Percentiles rank a stretch among this genome's conserved stretches.
phyloP scores from a whole-genome alignment of 2,797 vertebrate genomes.

The Tadarida brasiliensis region DNA sequence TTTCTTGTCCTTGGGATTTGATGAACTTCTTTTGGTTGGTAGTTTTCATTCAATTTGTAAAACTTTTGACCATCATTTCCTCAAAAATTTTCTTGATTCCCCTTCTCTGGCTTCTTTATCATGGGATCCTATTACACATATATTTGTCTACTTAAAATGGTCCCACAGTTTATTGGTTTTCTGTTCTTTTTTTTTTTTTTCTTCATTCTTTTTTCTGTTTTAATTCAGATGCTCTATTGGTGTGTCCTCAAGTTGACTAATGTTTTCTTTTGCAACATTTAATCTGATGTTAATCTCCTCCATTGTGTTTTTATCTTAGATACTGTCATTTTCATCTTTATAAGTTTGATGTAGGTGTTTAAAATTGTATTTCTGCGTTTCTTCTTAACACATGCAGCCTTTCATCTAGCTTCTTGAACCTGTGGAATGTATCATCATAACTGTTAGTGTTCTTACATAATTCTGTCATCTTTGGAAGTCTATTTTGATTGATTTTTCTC shows the following conservation, averaged over 20 bases:
- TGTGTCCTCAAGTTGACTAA: background rate
- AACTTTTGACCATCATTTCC: background rate
- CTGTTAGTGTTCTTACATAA: background rate
- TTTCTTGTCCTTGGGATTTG: conserved; percentile 6
- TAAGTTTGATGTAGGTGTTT: background rate
- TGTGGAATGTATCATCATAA: background rate
- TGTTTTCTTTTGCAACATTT: too few species aligned
- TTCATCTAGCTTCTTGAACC: background rate
- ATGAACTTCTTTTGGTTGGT: background rate
- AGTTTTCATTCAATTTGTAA: conserved; percentile 17
- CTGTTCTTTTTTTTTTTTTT: background rate
- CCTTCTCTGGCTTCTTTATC: background rate
- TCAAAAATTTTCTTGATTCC: background rate
- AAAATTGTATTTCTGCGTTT: background rate
- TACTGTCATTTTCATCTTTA: background rate
- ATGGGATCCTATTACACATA: background rate
- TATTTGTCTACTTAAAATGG: background rate
- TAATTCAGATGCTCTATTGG: background rate
- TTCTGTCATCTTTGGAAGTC: background rate
- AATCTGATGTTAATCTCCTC: background rate
- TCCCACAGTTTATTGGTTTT: background rate
- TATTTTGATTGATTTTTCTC: background rate
- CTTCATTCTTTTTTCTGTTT: background rate
- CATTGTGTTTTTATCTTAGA: background rate
- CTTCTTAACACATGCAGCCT: background rate